phyloP scores from a whole-genome alignment of 2,888 invertebrate species.

The Scaptomyza polygonia region DNA sequence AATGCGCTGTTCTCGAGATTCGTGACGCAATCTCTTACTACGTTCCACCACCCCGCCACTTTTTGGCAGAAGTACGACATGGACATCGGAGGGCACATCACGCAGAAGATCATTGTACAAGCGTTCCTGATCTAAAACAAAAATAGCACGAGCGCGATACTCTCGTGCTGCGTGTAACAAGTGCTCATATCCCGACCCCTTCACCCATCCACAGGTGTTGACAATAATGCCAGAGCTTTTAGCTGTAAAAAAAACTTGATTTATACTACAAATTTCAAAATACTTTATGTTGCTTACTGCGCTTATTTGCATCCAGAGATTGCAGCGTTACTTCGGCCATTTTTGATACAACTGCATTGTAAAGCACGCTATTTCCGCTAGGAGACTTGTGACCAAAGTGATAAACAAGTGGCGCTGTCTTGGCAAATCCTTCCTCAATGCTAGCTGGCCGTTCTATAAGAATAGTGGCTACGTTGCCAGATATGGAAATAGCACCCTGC shows the following conservation, averaged over 20 bases:
- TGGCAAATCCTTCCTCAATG: constrained; percentile 97
- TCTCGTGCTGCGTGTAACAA: constrained; percentile 95
- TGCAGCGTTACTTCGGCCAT: constrained; percentile 94
- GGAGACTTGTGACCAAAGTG: constrained; percentile 96
- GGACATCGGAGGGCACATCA: constrained; percentile 97
- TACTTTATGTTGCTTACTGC: constrained; percentile 86
- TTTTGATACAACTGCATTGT: constrained; percentile 92
- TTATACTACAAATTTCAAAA: too few species aligned
- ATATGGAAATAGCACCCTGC: constrained; percentile 95
- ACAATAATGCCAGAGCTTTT: constrained; percentile 95
- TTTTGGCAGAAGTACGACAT: constrained; percentile 96
- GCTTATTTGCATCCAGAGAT: constrained; percentile 93
- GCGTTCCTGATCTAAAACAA: constrained; percentile 98
- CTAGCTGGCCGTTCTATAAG: constrained; percentile 96
- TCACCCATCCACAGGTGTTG: constrained; percentile 99
- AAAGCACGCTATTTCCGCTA: constrained; percentile 91
- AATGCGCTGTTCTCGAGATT: constrained; percentile 91
- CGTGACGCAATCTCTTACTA: constrained; percentile 89
- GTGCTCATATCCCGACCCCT: constrained; percentile 94
- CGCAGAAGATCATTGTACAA: constrained; percentile 96
- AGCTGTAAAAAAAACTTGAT: constrained; percentile 85
- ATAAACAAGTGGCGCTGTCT: constrained; percentile 95
- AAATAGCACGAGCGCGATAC: constrained; percentile 97
- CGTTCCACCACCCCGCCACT: constrained; percentile 98
- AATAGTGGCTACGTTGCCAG: constrained; percentile 95